These are phyloP conservation scores for Heliconius charithonia DNA, from an alignment of 2,888 invertebrate genomes.

Conservation along the genomic window DNA sequence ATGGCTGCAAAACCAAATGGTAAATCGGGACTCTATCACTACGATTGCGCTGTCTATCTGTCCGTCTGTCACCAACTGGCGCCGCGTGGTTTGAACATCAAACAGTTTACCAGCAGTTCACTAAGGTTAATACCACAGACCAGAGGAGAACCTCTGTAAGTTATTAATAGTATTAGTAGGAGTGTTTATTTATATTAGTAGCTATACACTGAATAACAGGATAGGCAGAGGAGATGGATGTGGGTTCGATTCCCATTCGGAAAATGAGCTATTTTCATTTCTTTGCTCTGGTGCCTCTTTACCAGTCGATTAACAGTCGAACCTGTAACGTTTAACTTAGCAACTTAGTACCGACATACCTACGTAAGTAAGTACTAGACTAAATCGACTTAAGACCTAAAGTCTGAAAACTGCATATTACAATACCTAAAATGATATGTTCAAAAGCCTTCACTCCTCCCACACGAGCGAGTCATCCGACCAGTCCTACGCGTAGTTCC, in stretches of 20 bases:
- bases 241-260: not conserved
- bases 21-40: no score
- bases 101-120: not conserved
- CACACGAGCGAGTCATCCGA: constrained; percentile 45
- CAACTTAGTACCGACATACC: not conserved
- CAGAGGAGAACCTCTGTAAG: not conserved
- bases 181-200: no score
- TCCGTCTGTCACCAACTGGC: no score
- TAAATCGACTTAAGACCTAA: not conserved
- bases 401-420: not conserved
- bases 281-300: no score
- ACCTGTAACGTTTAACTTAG: not conserved
- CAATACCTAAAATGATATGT: constrained; percentile 31
- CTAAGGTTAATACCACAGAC: not conserved
- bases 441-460: constrained; percentile 42
- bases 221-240: not conserved
- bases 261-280: no score
- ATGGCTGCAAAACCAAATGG: no score
- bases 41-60: no score
- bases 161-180: no score
- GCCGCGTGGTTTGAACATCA: not conserved
- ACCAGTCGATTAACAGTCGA: no score
- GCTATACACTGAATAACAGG: no score
- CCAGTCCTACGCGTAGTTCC: constrained; percentile 46
- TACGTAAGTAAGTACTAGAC: no score